These are phyloP conservation scores for Cremastobaeus sp. DNA, from an alignment of 2,888 invertebrate species.

Conservation along the genomic window DNA sequence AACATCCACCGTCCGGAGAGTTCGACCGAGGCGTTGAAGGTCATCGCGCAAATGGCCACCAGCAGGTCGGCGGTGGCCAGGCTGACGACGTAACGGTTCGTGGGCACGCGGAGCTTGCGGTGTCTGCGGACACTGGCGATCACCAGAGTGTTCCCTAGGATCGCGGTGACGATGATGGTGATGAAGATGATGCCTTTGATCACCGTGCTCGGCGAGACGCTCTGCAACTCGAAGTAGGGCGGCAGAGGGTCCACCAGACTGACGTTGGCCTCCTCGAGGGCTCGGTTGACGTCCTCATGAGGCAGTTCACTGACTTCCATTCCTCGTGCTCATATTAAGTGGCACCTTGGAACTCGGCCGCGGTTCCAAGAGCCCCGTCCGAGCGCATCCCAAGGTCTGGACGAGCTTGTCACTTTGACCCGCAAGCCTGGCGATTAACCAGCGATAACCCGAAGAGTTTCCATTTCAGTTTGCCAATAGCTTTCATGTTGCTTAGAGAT, in stretches of 20 bases:
- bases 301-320: constrained; percentile 71
- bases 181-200: constrained; percentile 88
- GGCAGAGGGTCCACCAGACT: constrained; percentile 27
- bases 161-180: constrained; percentile 91
- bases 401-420: constrained; percentile 12
- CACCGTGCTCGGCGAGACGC: constrained; percentile 70
- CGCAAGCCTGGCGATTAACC: not conserved
- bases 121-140: constrained; percentile 92
- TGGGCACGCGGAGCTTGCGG: constrained; percentile 88
- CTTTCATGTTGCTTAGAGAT: constrained; percentile 44
- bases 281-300: constrained; percentile 66
- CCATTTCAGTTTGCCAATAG: constrained; percentile 40
- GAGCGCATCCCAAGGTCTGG: constrained; percentile 8
- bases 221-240: constrained; percentile 24
- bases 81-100: constrained; percentile 97
- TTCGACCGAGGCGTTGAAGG: constrained; percentile 92
- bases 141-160: constrained; percentile 85
- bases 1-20: constrained; percentile 91
- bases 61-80: constrained; percentile 95
- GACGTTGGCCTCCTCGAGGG: constrained; percentile 54
- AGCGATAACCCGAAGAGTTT: constrained; percentile 2
- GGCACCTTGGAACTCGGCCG: constrained; percentile 35
- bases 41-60: constrained; percentile 95
- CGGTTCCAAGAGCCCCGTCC: constrained; percentile 45
- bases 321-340: constrained; percentile 62